Conservation (phyloP, 92 coral and sea anemone species). For the Desmophyllum pertusum region DNA sequence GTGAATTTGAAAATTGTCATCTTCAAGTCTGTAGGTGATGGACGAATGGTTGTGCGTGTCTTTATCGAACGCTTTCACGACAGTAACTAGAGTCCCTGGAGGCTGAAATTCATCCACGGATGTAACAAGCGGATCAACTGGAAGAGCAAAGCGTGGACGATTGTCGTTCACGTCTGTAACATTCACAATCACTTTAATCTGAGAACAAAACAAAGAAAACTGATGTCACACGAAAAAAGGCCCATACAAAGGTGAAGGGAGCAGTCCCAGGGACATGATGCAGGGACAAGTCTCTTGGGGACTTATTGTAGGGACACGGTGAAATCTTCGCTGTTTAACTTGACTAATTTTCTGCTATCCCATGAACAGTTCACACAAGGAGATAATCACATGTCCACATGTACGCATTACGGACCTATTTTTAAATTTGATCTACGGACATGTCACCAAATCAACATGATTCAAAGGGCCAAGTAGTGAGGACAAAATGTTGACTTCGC, state of each 20-base stretch:
- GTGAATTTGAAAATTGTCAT: slow-evolving; percentile 68
- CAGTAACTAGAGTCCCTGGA: slow-evolving; percentile 59
- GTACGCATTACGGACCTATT: too few species aligned
- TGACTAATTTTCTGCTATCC: too few species aligned
- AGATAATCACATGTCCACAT: too few species aligned
- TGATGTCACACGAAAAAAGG: background rate
- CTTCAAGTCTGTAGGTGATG: slow-evolving; percentile 66
- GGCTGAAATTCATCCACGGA: slow-evolving; percentile 60
- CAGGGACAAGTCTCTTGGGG: background rate
- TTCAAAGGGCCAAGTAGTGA: too few species aligned
- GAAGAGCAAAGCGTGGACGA: slow-evolving; percentile 86
- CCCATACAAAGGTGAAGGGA: background rate
- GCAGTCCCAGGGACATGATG: background rate
- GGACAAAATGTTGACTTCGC: too few species aligned
- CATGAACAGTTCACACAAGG: too few species aligned
- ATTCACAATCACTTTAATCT: slow-evolving; percentile 71
- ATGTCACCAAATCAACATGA: too few species aligned
- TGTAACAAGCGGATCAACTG: slow-evolving; percentile 75
- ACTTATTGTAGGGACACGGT: background rate
- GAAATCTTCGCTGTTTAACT: background rate
- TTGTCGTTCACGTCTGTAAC: slow-evolving; percentile 90
- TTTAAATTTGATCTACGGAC: too few species aligned
- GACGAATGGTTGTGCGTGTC: slow-evolving; percentile 63
- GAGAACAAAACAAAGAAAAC: slow-evolving; percentile 1
- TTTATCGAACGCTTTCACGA: slow-evolving; percentile 75